These are phyloP conservation scores for Campylomormyrus numenius DNA, from an alignment of 2,113 vertebrate genomes.

Conservation along the genomic window DNA sequence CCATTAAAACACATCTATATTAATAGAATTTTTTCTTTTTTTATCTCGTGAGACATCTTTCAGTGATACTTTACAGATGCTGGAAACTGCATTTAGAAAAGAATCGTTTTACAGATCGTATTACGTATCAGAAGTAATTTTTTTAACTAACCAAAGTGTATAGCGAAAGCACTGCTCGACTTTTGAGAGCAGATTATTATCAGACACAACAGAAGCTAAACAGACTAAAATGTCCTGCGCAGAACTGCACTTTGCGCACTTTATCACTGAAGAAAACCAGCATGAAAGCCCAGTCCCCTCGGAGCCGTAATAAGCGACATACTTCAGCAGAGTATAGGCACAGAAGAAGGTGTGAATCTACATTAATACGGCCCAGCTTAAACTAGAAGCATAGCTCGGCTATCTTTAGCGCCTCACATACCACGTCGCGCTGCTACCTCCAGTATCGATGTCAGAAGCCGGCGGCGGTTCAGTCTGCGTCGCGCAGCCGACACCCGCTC, in stretches of 20 bases:
- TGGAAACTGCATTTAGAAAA: neutral
- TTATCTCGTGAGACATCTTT: neutral
- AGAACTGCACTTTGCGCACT: neutral
- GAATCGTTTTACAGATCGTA: neutral
- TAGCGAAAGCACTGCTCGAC: neutral
- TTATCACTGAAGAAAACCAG: neutral
- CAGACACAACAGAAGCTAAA: neutral
- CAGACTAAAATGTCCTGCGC: neutral
- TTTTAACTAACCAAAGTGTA: neutral
- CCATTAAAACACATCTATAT: neutral
- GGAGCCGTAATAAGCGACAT: neutral
- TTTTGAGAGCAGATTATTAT: neutral
- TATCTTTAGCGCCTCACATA: neutral
- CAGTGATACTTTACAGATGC: neutral
- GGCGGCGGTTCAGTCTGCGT: neutral
- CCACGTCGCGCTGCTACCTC: neutral
- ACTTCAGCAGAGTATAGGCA: neutral
- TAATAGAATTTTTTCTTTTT: neutral
- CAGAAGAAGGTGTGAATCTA: neutral
- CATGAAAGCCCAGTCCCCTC: neutral
- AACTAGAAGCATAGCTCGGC: neutral
- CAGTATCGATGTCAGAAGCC: neutral
- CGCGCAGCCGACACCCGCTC: neutral
- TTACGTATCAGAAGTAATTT: neutral
- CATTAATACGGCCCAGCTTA: neutral